Percentiles rank a stretch among this genome's conserved stretches.
These are phyloP conservation scores for Tychaedon coryphoeus DNA, from an alignment of 2,113 vertebrate genomes.

Conservation along the genomic window DNA sequence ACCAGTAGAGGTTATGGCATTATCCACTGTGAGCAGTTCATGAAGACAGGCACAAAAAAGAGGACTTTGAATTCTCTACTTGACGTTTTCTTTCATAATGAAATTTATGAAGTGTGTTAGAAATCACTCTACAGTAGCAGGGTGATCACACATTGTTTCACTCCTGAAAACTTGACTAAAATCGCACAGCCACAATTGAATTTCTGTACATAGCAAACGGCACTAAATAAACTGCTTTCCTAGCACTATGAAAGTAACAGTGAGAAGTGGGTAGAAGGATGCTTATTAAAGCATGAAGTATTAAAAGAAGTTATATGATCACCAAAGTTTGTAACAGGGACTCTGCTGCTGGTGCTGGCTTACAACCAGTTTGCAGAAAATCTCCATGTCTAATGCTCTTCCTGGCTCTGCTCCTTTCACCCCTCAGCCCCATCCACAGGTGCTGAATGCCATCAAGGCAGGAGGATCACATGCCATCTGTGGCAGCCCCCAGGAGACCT, in stretches of 20 bases:
- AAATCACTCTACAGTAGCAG: neutral
- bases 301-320: neutral
- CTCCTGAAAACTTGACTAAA: neutral
- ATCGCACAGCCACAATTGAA: neutral
- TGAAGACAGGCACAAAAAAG: neutral
- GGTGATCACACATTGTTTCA: neutral
- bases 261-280: neutral
- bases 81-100: neutral
- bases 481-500: neutral
- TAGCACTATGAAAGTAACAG: neutral
- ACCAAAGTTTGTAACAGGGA: neutral
- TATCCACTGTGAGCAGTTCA: neutral
- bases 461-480: neutral
- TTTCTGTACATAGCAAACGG: neutral
- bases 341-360: neutral
- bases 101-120: neutral
- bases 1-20: neutral
- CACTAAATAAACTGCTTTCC: neutral
- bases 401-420: neutral
- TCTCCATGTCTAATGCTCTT: neutral
- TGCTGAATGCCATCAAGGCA: neutral
- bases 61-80: neutral
- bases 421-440: neutral
- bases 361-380: neutral
- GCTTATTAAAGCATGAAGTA: neutral